Evolutionary conservation across 2,113 vertebrate species (phyloP), one percentile per base, ranked within the genome.

Genomic region (Macheiramphus alcinus): DNA sequence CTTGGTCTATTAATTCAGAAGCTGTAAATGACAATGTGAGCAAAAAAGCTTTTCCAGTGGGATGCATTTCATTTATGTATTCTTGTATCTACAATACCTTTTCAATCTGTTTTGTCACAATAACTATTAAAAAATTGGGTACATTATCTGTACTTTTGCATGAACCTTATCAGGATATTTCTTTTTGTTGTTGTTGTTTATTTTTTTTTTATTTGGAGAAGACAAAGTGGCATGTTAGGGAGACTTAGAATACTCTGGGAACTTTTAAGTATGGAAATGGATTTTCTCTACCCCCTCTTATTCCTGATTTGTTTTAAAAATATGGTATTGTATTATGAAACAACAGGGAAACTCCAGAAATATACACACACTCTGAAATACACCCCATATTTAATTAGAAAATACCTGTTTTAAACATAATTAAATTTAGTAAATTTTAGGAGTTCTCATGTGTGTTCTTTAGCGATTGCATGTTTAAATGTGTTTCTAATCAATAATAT

Each of bases 1-100:
- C 98, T 98, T 99, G 98, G 98, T 98, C 99, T 99, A 99, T 99
- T 99, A 99, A 99, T 98, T 98, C 98, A 98, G 97, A 93, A 98
- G 98, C 98, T 96, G 94, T 98, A 98, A 98, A 98, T 98, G 98
- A 98, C 98, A 98, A 97, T 97, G 98, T 94, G 98, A 98, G 97
- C 97, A 97, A 98, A 98, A 97, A 98, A 96, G 97, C 98, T 97
- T 98, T 98, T 98, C 98, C 98, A 95, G 98, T 96, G 97, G 97
- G 98, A 98, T 98, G 98, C 97, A 88, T 98, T 98, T 98, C 98
- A 94, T 97, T 98, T 98, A 97, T 97, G 97, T 87, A 80, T 87
- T 94, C 97, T 81, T 95, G 93, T 95, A 62, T 86, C 92, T 86
- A 94, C 97, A 79, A 42, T 86, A 96, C 95, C 97, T 94, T 87